Percentiles rank a stretch among this genome's conserved stretches.
Conservation (phyloP, 2,797 vertebrate species). For the Poecilia velifera region DNA sequence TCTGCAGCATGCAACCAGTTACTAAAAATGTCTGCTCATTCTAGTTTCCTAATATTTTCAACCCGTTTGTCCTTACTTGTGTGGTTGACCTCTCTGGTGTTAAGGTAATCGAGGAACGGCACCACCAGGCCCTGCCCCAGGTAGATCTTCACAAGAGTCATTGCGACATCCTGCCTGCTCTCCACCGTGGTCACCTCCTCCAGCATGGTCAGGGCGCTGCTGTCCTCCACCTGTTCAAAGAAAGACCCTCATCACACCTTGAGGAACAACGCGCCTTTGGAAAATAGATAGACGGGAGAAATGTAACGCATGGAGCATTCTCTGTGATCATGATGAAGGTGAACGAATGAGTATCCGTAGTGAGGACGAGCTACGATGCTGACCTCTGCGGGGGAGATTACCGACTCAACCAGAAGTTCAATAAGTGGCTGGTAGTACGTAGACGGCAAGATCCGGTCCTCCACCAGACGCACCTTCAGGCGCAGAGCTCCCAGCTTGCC, state of each 20-base stretch:
- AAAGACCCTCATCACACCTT: slow-evolving; percentile 3
- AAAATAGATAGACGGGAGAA: slow-evolving; percentile 8
- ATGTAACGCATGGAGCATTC: slow-evolving; percentile 16
- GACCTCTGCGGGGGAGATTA: slow-evolving; percentile 85
- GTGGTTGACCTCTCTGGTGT: slow-evolving; percentile 85
- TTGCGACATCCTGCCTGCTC: slow-evolving; percentile 90
- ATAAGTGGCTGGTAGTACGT: slow-evolving; percentile 87
- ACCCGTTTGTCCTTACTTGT: slow-evolving; percentile 79
- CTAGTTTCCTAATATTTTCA: neutral
- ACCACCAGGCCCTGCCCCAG: slow-evolving; percentile 87
- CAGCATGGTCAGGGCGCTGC: slow-evolving; percentile 85
- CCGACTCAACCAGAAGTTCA: slow-evolving; percentile 87
- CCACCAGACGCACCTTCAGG: slow-evolving; percentile 86
- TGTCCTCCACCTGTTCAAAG: slow-evolving; percentile 77
- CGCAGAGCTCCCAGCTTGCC: slow-evolving; percentile 89
- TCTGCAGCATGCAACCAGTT: neutral
- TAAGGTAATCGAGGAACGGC: slow-evolving; percentile 90
- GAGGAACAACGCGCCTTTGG: neutral
- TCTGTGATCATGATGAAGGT: slow-evolving; percentile 11
- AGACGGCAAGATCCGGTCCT: slow-evolving; percentile 87
- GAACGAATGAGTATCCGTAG: slow-evolving; percentile 19
- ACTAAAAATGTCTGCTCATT: neutral
- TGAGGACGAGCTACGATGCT: slow-evolving; percentile 41
- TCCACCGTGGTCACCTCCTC: slow-evolving; percentile 89
- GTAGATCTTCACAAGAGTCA: slow-evolving; percentile 93